Percentiles rank a stretch among this genome's conserved stretches.
Conservation (phyloP, 2,888 invertebrate genomes). For the Xestia rhomboidea region DNA sequence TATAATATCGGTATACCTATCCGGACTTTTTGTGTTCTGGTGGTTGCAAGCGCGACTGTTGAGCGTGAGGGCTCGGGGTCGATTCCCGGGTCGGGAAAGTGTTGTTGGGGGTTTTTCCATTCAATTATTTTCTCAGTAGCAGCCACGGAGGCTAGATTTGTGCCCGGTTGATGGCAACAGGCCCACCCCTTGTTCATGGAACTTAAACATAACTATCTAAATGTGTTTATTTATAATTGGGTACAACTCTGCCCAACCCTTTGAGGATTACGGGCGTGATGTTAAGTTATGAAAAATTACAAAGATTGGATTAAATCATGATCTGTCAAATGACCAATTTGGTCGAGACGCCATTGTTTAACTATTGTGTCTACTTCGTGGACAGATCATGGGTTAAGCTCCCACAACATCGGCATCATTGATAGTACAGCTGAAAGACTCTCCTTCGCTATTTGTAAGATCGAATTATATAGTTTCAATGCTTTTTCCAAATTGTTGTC, state of each 20-base stretch:
- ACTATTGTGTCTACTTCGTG: too few species aligned
- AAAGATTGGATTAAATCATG: too few species aligned
- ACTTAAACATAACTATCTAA: neutral
- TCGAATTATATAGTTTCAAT: neutral
- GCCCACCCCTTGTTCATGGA: neutral
- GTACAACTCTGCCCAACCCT: neutral
- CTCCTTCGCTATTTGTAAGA: neutral
- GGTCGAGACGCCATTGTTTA: too few species aligned
- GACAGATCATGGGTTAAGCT: too few species aligned
- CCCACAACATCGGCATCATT: neutral
- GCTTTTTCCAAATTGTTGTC: neutral
- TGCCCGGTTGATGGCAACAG: neutral
- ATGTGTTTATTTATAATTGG: neutral
- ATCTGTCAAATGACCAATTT: too few species aligned
- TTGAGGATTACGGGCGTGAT: neutral
- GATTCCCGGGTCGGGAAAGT: neutral
- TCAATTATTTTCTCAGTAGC: neutral
- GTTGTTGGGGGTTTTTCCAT: neutral
- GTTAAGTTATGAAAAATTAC: neutral
- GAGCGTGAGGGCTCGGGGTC: neutral
- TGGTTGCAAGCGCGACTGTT: neutral
- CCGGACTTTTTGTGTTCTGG: neutral
- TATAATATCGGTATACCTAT: constrained; percentile 1
- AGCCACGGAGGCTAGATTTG: neutral
- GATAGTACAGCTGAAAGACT: neutral